Evolutionary conservation across 2,797 vertebrate genomes (phyloP), one percentile per base, ranked within the genome.

Genomic region (Neoniphon sammara): DNA sequence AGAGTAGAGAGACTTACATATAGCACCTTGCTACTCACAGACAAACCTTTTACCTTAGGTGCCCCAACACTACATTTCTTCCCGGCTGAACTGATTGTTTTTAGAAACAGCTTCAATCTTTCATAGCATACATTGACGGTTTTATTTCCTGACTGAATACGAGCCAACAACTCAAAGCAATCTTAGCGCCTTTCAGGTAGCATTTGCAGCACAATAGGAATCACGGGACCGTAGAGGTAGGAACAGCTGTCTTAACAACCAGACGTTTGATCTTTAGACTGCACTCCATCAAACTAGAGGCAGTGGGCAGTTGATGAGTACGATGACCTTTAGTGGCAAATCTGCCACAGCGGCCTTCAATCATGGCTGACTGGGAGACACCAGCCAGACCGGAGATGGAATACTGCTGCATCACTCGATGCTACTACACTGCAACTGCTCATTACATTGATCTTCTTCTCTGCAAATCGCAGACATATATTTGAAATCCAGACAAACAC

Each of bases 221-320:
- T 10, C 10, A 1, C 1, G 4, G 69, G 21, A 63, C 27, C 50
- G 58, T 60, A 57, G 52, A 62, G 49, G 56, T 67, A 63, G 53
- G 56, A 85, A 72, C 83, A 86, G 74, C 75, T 58, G 71, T 56
- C 23, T 77, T 61, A 77, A 82, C 78, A 81, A 59, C 36, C 69
- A 78, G 85, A 88, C 81, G 74, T 86, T 83, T 84, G 87, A 87
- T 91, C 90, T 89, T 88, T 85, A 81, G 83, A 78, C 75, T 83
- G 78, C 72, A 69, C 85, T 89, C 80, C 70, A 73, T 89, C 90
- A 87, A 77, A 78, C 78, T 75, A 68, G 73, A 76, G 79, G 82
- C 87, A 83, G 88, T 81, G 82, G 86, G 85, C 83, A 88, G 85
- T 71, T 90, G 90, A 91, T 89, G 81, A 91, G 79, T 77, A 82